Conservation (phyloP, 1,140 invertebrate species). For the Babylonia areolata region DNA sequence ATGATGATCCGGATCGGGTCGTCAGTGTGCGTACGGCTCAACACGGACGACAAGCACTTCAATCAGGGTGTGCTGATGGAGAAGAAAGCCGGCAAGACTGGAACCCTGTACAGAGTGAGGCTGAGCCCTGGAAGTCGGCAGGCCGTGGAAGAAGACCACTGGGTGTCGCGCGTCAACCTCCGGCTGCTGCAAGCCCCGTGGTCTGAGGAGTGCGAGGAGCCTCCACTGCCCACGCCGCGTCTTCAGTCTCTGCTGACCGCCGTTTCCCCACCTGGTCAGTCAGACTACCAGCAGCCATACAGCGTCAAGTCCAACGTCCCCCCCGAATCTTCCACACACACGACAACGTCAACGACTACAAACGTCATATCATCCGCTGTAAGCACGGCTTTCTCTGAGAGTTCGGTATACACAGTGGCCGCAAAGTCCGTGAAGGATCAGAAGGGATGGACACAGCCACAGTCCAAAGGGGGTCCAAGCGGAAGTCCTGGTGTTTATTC, state of each 20-base stretch:
- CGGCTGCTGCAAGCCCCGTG: conserved; percentile 93
- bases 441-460: conserved; percentile 58
- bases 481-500: conserved; percentile 73
- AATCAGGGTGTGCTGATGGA: conserved; percentile 87
- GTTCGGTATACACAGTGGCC: conserved; percentile 76
- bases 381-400: conserved; percentile 70
- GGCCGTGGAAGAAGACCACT: conserved; percentile 48
- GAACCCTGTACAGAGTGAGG: conserved; percentile 86
- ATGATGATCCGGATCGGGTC: conserved; percentile 84
- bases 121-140: conserved; percentile 72
- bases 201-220: conserved; percentile 93
- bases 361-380: conserved; percentile 69
- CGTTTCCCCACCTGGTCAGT: not conserved
- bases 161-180: conserved; percentile 90
- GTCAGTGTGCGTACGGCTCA: conserved; percentile 80
- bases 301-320: not conserved
- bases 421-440: conserved; percentile 62
- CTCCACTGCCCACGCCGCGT: conserved; percentile 26
- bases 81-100: conserved; percentile 81
- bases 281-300: not conserved
- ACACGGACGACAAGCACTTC: conserved; percentile 82
- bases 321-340: not conserved
- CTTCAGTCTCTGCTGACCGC: conserved; percentile 12
- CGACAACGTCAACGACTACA: not conserved
- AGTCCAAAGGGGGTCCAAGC: conserved; percentile 68